Evolutionary conservation across 2,797 vertebrate genomes (phyloP).

Genomic region (Hapalemur alaotrensis): DNA sequence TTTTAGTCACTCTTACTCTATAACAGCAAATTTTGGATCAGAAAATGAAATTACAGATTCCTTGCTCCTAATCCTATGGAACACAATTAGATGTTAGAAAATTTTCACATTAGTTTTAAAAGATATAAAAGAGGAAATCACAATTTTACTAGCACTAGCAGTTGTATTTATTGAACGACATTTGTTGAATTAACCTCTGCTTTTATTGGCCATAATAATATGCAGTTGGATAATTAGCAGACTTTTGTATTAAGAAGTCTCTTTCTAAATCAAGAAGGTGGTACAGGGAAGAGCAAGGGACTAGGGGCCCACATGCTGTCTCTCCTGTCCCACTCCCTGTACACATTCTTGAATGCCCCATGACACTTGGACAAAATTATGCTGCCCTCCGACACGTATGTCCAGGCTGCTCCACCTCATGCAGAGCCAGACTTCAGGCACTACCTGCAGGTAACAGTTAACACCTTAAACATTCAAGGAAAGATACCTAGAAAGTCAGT

Average conservation of each 20-base stretch:
- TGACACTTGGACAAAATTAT: background rate
- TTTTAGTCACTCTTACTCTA: background rate
- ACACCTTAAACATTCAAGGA: background rate
- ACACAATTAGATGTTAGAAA: slow-evolving; percentile 6
- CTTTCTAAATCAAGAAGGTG: background rate
- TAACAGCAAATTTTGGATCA: slow-evolving; percentile 56
- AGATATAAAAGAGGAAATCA: background rate
- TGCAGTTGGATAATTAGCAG: background rate
- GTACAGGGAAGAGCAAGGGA: background rate
- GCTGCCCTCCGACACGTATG: background rate
- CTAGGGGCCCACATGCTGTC: too few species aligned
- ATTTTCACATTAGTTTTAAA: background rate
- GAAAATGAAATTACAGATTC: slow-evolving; percentile 38
- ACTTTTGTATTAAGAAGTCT: background rate
- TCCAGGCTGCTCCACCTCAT: background rate
- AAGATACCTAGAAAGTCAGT: background rate
- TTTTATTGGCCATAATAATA: background rate
- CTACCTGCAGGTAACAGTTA: background rate
- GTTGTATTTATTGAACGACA: background rate
- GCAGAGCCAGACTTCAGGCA: background rate
- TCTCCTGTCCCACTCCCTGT: background rate
- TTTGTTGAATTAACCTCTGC: background rate
- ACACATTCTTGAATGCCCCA: background rate
- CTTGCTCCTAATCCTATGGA: background rate
- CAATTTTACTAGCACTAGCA: background rate